A percentile compares a stretch with the other conserved stretches of the same genome.
Evolutionary conservation across 2,113 vertebrate genomes (phyloP).

Genomic region (Campylomormyrus numenius): DNA sequence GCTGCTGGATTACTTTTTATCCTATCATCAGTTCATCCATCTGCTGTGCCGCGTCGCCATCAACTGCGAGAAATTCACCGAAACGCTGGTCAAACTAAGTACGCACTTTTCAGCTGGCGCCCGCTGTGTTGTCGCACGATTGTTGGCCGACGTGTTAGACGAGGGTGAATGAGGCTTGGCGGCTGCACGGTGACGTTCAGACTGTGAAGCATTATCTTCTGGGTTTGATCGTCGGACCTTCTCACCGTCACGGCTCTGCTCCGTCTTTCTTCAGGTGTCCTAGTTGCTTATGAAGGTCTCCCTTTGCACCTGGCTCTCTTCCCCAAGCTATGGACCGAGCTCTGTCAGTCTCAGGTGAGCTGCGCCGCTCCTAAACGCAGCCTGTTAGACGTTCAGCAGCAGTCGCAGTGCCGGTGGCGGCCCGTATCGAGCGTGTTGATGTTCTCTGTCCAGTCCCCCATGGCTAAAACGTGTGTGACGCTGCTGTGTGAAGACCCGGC

Average conservation of each 20-base stretch:
- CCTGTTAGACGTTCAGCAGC: background rate
- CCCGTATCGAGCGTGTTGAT: background rate
- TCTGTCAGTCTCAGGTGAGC: constrained; percentile 88
- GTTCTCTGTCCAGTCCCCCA: constrained; percentile 61
- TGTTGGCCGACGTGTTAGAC: background rate
- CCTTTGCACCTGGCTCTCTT: constrained; percentile 90
- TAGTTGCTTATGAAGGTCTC: constrained; percentile 95
- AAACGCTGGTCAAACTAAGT: constrained; percentile 98
- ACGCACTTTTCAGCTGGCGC: constrained; percentile 44
- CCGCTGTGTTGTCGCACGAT: background rate
- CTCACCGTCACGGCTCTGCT: too few relatives aligned
- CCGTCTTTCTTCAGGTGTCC: constrained; percentile 71
- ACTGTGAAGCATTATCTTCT: background rate
- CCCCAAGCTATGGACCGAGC: constrained; percentile 96
- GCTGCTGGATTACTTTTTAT: constrained; percentile 97
- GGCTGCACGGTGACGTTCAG: background rate
- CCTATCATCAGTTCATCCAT: constrained; percentile 98
- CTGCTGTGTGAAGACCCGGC: constrained; percentile 93
- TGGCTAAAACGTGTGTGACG: constrained; percentile 94
- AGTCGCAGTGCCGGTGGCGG: background rate
- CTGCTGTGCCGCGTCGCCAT: constrained; percentile 95
- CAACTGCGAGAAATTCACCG: constrained; percentile 98
- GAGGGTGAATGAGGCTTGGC: background rate
- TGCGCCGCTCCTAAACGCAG: too few relatives aligned
- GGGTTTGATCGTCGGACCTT: background rate